Base-by-base conservation (phyloP, 2,888 invertebrate species). In the Aphidoletes aphidimyza region DNA sequence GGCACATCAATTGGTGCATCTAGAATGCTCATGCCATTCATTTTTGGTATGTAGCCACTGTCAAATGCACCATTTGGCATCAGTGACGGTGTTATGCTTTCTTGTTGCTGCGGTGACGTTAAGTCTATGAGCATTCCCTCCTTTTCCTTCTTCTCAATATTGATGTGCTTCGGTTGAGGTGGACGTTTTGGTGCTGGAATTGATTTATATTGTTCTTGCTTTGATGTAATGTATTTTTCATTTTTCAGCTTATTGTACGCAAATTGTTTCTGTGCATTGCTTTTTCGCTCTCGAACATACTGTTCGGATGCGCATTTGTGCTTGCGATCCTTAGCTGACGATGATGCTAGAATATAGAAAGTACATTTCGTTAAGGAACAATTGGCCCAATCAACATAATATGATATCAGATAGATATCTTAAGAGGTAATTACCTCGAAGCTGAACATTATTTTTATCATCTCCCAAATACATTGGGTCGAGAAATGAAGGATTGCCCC, bases 231-330 rank as follows among this genome's bases (percentile, higher is more conserved):
- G 84, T 87, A 86, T 30, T 87, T 87, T 86, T 97, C 96, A 88
- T 97, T 96, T 85, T 93, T 92, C 36, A 97, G 91, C 88, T 96
- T 96, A 87, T 94, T 94, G 88, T 97, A 97, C 87, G 94, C 93
- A 88, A 95, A 96, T 88, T 96, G 95, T 87, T 95, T 94, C 88
- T 89, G 91, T n/a, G 89, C 88, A 26, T 88, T 88, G 11, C 89
- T 89, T 86, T 89, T 89, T 17, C 89, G 88, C 86, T 88, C 91
- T 87, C 87, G 91, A 86, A 86, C 90, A 87, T 3, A 88, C 87
- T 85, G 90, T 87, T 87, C 86, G 26, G 87, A 89, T 85, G 86
- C 89, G 87, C 87, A 89, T 88, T 88, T 90, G 87, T 89, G 91
- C 90, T 88, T 92, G 0, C 90, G 88, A 39, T 89, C 89, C 86